A percentile compares a stretch with the other conserved stretches of the same genome.
Conservation (phyloP, 2,113 vertebrate species). For the Australoheros scitulus region DNA sequence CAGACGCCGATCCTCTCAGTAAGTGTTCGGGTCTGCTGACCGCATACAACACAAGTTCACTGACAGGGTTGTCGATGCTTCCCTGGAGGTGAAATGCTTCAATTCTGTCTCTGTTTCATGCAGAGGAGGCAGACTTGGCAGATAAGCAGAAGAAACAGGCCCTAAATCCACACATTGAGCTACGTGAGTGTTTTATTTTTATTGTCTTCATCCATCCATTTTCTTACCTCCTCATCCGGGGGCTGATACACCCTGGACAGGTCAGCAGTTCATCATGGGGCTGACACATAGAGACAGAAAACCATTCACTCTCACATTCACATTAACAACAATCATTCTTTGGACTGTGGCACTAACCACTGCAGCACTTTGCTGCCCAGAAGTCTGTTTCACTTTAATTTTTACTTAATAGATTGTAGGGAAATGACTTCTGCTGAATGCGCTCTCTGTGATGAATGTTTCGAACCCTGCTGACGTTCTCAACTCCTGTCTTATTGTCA, state of each 20-base stretch:
- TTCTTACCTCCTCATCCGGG: background rate
- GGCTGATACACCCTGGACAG: background rate
- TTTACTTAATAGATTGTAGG: too few species aligned
- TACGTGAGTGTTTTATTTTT: constrained; percentile 85
- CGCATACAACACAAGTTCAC: background rate
- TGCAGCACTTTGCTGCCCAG: background rate
- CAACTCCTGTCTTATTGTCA: constrained; percentile 52
- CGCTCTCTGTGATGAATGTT: background rate
- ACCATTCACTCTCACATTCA: background rate
- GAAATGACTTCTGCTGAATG: background rate
- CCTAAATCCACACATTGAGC: constrained; percentile 93
- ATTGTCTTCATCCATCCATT: background rate
- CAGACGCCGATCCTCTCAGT: constrained; percentile 86
- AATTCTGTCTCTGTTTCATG: background rate
- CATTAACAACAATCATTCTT: too few species aligned
- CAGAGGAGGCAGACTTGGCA: constrained; percentile 88
- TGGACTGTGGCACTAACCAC: background rate
- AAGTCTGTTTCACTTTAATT: too few species aligned
- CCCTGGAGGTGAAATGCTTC: background rate
- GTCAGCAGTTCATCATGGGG: background rate
- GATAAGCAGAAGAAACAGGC: constrained; percentile 93
- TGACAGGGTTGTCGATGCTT: background rate
- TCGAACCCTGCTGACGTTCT: background rate
- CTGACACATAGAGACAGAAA: too few species aligned
- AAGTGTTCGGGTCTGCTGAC: constrained; percentile 44